phyloP scores from a whole-genome alignment of 2,888 invertebrate genomes.

The Chironomus riparius region DNA sequence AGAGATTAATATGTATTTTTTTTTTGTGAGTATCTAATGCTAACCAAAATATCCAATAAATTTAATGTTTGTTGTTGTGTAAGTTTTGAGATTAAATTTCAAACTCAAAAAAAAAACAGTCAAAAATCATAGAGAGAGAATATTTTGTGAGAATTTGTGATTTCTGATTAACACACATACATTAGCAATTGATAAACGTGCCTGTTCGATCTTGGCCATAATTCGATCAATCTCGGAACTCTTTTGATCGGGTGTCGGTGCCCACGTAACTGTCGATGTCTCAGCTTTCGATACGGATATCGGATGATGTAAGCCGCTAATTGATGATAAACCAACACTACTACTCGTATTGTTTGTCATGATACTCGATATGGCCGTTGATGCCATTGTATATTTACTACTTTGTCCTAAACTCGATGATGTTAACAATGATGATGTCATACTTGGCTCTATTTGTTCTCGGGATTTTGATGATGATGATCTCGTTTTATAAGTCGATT shows the following conservation, averaged over 20 bases:
- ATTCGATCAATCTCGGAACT: conserved; percentile 82
- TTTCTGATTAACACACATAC: conserved; percentile 35
- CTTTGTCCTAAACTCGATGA: conserved; percentile 30
- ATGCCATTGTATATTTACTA: conserved; percentile 29
- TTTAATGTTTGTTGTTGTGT: neutral
- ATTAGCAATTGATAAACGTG: conserved; percentile 37
- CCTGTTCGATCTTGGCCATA: conserved; percentile 90
- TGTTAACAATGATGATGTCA: conserved; percentile 39
- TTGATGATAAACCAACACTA: conserved; percentile 28
- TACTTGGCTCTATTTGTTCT: conserved; percentile 29
- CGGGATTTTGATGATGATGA: conserved; percentile 39
- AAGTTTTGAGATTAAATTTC: neutral
- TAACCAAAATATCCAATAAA: neutral
- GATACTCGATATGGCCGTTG: conserved; percentile 29
- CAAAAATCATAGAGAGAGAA: neutral
- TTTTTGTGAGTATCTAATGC: too few relatives aligned
- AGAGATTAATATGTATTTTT: too few relatives aligned
- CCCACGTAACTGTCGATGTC: conserved; percentile 41
- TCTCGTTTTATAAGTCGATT: conserved; percentile 54
- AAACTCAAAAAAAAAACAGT: neutral
- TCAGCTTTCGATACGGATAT: conserved; percentile 5
- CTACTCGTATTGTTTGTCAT: conserved; percentile 39
- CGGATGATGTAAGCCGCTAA: neutral
- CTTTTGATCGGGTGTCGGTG: conserved; percentile 41
- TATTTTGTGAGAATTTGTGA: conserved; percentile 1